Evolutionary conservation across 2,888 invertebrate species (phyloP), one percentile per base, ranked within the genome.

Genomic region (Epinotia ramella): DNA sequence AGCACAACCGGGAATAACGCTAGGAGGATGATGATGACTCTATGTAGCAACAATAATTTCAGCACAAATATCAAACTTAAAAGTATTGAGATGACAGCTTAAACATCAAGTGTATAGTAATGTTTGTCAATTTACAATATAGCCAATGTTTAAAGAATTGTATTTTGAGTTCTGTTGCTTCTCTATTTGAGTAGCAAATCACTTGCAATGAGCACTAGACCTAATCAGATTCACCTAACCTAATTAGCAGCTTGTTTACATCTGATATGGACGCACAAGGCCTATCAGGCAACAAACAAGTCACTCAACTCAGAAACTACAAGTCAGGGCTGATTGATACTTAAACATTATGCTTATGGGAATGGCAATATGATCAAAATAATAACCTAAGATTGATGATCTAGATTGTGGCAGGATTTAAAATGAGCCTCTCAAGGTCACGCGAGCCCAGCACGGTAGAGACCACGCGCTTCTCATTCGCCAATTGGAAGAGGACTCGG

Each of bases 161-260:
- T 20, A 18, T 40, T 40, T 18, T 24, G 7, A 16, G 1, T 46
- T 40, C 57, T 59, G 16, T 28, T 57, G 40, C 20, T 68, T 20
- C 16, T 20, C 20, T 20, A 20, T 57, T 53, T 20, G 56, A 67
- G 12, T n/a, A 28, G 13, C 44, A 18, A 67, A 57, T 11, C n/a
- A 24, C 59, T 44, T 44, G 9, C 59, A 24, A 20, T 40, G n/a
- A 60, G 18, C 62, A 56, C 28, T 40, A 53, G 28, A 33, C 60
- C 57, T 69, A 56, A 57, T 63, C 63, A 65, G 66, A 44, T 33
- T 4, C 57, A 44, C 59, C n/a, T 73, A 73, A 73, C 73, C 66
- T 73, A 73, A 73, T 73, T 73, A 73, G 18, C 59, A 70, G n/a
- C 59, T 67, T 73, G 66, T 73, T 73, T 73, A 73, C 73, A 67